A percentile compares a stretch with the other conserved stretches of the same genome.
phyloP scores from a whole-genome alignment of 2,797 vertebrate genomes.

The Sebastes oblongus region DNA sequence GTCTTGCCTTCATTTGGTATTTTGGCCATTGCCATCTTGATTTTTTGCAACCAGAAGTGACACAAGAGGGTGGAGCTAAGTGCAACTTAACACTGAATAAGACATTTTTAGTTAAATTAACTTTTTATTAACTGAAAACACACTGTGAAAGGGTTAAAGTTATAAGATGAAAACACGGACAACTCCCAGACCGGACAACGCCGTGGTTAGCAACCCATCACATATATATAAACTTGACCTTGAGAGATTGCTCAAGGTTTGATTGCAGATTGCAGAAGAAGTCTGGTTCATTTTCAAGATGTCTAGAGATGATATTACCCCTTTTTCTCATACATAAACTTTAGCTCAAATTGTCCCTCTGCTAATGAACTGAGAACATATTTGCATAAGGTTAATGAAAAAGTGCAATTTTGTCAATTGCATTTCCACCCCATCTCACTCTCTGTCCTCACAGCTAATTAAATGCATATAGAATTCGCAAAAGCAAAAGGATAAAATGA shows the following conservation, averaged over 20 bases:
- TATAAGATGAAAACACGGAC: too few species aligned
- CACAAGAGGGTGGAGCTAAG: too few species aligned
- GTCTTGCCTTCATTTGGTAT: too few species aligned
- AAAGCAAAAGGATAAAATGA: slow-evolving; percentile 39
- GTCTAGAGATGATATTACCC: background rate
- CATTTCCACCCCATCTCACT: slow-evolving; percentile 21
- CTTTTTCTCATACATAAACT: slow-evolving; percentile 1
- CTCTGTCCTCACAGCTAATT: slow-evolving; percentile 42
- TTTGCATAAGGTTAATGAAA: slow-evolving; percentile 65
- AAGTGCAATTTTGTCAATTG: slow-evolving; percentile 32
- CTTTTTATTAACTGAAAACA: too few species aligned
- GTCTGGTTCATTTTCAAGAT: background rate
- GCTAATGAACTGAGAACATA: slow-evolving; percentile 21
- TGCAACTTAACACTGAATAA: too few species aligned
- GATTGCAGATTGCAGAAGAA: background rate
- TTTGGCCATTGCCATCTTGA: too few species aligned
- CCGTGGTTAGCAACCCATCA: background rate
- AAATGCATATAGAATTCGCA: slow-evolving; percentile 33
- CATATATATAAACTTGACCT: background rate
- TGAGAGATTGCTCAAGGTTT: background rate
- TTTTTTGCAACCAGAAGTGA: too few species aligned
- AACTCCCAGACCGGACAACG: too few species aligned
- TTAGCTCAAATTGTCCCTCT: slow-evolving; percentile 8
- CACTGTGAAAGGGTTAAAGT: too few species aligned
- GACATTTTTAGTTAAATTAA: too few species aligned